These are phyloP conservation scores for Gortyna flavago DNA, from an alignment of 2,888 invertebrate genomes.

Conservation along the genomic window DNA sequence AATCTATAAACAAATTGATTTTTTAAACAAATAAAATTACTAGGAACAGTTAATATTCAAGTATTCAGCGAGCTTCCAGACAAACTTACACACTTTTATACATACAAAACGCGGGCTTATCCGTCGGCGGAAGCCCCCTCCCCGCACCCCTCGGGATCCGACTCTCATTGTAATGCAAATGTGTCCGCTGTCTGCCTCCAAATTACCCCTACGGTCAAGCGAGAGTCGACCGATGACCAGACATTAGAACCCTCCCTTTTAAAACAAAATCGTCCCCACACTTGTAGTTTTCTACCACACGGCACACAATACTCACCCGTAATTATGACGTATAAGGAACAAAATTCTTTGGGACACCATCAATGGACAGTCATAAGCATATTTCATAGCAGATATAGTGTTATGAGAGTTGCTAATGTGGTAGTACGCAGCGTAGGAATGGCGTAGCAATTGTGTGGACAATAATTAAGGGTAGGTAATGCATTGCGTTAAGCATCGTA, in stretches of 20 bases:
- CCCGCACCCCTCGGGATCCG: slow-evolving; percentile 78
- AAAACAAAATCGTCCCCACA: slow-evolving; percentile 82
- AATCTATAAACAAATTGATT: slow-evolving; percentile 28
- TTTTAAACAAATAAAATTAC: slow-evolving; percentile 59
- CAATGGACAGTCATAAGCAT: slow-evolving; percentile 78
- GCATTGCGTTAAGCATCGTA: slow-evolving; percentile 76
- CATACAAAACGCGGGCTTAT: slow-evolving; percentile 84
- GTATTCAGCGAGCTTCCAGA: slow-evolving; percentile 78
- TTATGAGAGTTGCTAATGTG: slow-evolving; percentile 87
- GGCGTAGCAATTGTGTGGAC: slow-evolving; percentile 85
- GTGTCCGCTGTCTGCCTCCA: slow-evolving; percentile 89
- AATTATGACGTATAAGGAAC: slow-evolving; percentile 65
- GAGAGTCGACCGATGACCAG: slow-evolving; percentile 84
- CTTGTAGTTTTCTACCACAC: slow-evolving; percentile 64
- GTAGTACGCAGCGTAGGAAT: slow-evolving; percentile 81
- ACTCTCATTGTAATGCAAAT: slow-evolving; percentile 89
- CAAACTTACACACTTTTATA: slow-evolving; percentile 80
- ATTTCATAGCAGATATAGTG: slow-evolving; percentile 87
- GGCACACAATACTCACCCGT: slow-evolving; percentile 76
- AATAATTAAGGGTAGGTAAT: slow-evolving; percentile 85
- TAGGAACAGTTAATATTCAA: slow-evolving; percentile 82
- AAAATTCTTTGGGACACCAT: slow-evolving; percentile 69
- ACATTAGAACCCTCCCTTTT: slow-evolving; percentile 88
- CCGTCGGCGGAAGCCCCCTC: slow-evolving; percentile 85
- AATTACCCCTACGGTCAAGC: slow-evolving; percentile 89